A percentile compares a stretch with the other conserved stretches of the same genome.
These are phyloP conservation scores for Gopherus flavomarginatus DNA, from an alignment of 2,113 vertebrate genomes.

Conservation along the genomic window DNA sequence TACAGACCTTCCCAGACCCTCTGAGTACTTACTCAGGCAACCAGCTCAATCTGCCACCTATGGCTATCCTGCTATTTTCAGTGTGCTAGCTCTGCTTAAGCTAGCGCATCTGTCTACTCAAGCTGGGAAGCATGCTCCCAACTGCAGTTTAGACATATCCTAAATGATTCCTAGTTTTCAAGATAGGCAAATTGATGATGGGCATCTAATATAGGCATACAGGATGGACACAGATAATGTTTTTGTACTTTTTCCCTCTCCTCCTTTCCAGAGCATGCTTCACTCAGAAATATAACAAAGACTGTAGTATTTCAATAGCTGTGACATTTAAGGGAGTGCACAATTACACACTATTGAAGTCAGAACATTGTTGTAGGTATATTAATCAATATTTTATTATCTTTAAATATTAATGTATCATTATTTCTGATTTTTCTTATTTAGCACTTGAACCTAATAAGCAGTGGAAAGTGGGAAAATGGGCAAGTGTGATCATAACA, in stretches of 20 bases:
- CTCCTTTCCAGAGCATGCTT: background rate
- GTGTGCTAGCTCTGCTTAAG: background rate
- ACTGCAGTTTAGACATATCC: background rate
- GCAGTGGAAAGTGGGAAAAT: background rate
- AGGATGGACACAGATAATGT: background rate
- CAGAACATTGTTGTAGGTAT: background rate
- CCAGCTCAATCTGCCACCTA: background rate
- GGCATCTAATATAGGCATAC: background rate
- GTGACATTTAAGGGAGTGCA: background rate
- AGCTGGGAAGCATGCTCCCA: background rate
- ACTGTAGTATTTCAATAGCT: background rate
- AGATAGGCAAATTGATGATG: slow-evolving; percentile 29
- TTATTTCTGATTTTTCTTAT: background rate
- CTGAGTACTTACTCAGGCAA: too few species aligned
- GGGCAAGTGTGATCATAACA: background rate
- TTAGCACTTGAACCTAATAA: background rate
- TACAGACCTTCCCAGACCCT: background rate
- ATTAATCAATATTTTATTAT: slow-evolving; percentile 11
- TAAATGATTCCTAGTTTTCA: slow-evolving; percentile 15
- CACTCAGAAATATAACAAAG: background rate
- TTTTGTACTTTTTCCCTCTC: background rate
- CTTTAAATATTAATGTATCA: slow-evolving; percentile 8
- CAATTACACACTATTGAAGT: slow-evolving; percentile 4
- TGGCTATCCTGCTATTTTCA: background rate
- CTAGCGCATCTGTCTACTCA: background rate